Evolutionary conservation across 2,888 invertebrate species (phyloP), one percentile per base, ranked within the genome.

Genomic region (Cheilosia scutellata): DNA sequence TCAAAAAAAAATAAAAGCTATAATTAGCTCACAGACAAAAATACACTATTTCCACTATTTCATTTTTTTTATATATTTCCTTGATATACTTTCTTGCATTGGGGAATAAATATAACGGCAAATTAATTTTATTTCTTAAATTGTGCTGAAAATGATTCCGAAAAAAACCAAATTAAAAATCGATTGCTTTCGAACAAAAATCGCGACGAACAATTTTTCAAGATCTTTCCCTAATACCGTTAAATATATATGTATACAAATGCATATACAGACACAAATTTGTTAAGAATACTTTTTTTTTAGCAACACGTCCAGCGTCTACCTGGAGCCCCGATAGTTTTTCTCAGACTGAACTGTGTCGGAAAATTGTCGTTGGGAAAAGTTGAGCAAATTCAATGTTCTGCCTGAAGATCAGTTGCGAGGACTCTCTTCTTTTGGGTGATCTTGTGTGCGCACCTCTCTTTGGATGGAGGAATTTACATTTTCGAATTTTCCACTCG

Each of bases 241-340:
- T 76, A 44, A 37, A 49, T 58, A 70, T 58, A 75, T 60, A 74
- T 65, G 51, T 75, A 60, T 62, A 49, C 49, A 47, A 9, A 31
- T 20, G 20, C 4, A 25, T 33, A 60, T 55, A 77, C 60, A 74
- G 68, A 63, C 57, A 83, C 62, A 68, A 51, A 57, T 63, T 37
- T 57, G 65, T 65, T 75, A 31, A 42, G 27, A 65, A 79, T 40
- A 62, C 62, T 58, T 82, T 76, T 88, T 88, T 88, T 88, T 88
- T 87, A 89, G 77, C 87, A 88, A 89, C 88, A 88, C 88, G 88
- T 91, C 91, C 91, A 91, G 91, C 88, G 84, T 82, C 88, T 89
- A 89, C 89, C 91, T 91, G 91, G 91, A 91, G 90, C 92, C 89
- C 90, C 91, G 91, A 91, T 90, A 91, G 92, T 91, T 91, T 90